phyloP scores from a whole-genome alignment of 2,113 vertebrate species.

The Neolamprologus variostigma region DNA sequence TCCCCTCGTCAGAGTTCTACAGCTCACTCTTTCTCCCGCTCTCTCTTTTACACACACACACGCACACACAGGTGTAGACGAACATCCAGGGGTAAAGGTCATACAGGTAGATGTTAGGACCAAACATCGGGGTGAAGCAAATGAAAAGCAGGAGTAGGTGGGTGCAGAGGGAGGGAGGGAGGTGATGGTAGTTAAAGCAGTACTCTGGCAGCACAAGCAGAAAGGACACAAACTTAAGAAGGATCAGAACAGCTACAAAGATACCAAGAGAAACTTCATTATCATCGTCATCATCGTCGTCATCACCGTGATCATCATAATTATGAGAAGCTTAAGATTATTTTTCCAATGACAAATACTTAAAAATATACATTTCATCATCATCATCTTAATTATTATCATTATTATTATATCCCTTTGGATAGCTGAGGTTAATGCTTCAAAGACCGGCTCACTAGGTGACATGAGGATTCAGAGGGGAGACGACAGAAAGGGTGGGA shows the following conservation, averaged over 20 bases:
- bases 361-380: constrained; percentile 80
- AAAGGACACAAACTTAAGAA: constrained; percentile 66
- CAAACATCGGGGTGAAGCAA: constrained; percentile 36
- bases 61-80: neutral
- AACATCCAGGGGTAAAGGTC: constrained; percentile 26
- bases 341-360: constrained; percentile 75
- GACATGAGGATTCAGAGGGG: neutral
- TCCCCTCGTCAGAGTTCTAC: constrained; percentile 17
- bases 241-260: constrained; percentile 72
- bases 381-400: constrained; percentile 61
- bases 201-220: constrained; percentile 68
- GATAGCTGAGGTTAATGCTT: constrained; percentile 72
- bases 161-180: neutral
- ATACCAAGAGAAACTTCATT: constrained; percentile 74
- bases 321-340: constrained; percentile 68
- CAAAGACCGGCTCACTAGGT: constrained; percentile 66
- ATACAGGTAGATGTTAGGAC: constrained; percentile 34
- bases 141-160: neutral
- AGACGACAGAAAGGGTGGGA: neutral
- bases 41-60: neutral
- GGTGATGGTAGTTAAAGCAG: constrained; percentile 39
- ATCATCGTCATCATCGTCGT: constrained; percentile 58
- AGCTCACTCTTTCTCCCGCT: neutral
- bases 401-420: constrained; percentile 74
- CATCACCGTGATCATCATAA: constrained; percentile 58